Evolutionary conservation across 2,797 vertebrate genomes (phyloP), one percentile per base, ranked within the genome.

Genomic region (Labeo calbasu): DNA sequence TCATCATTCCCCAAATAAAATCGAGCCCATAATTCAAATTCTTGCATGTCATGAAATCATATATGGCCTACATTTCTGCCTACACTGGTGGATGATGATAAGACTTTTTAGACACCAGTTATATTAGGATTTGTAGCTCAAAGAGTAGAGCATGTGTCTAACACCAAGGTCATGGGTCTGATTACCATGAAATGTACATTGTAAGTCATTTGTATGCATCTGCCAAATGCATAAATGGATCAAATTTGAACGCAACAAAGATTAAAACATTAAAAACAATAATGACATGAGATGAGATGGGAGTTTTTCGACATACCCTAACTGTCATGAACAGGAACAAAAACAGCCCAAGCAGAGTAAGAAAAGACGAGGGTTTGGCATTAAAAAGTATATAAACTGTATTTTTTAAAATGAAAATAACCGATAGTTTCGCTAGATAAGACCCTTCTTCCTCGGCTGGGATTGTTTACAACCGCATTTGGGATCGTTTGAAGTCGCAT

Each of bases 1-100:
- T 83, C 63, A 83, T 71, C 83, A 53, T 82, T 46, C 61, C 57
- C 59, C 28, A 79, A 73, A 81, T 40, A 32, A 53, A 21, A 15
- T 13, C 17, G 8, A 46, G 4, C 40, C 19, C 14, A 28, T 43
- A 69, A 72, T 72, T 72, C 28, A 40, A 61, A 71, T 25, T 51
- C 17, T 28, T 63, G 32, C n/a, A 17, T 63, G 76, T 50, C 76
- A 71, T 63, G 76, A 59, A 79, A 57, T 61, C 17, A 13, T 8
- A 43, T 14, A 65, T 25, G 25, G 21, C n/a, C 19, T 23, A 61
- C 43, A 81, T 40, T 50, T 66, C 21, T 43, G 48, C 2, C 36
- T 51, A 50, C 25, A 46, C 17, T 66, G 46, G 28, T 17, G 40
- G 14, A 25, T 51, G 15, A 46, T 13, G 21, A 75, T 28, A 53